Evolutionary conservation across 2,888 invertebrate genomes (phyloP).

Genomic region (Cantharis lateralis): DNA sequence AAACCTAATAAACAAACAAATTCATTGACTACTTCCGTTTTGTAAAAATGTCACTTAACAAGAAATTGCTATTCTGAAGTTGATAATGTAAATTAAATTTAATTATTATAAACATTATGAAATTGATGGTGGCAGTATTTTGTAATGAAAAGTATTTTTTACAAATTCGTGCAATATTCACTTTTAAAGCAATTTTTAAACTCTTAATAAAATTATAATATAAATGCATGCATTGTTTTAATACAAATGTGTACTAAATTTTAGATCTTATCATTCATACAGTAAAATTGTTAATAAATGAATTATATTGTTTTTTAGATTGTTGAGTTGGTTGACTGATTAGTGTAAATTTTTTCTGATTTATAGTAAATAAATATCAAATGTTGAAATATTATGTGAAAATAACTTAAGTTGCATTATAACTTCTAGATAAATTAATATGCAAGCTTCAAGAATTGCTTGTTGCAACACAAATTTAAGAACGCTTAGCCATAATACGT

Average conservation of each 20-base stretch:
- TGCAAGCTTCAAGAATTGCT: too few relatives aligned
- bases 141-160: not conserved
- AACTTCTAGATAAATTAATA: too few relatives aligned
- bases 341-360: not conserved
- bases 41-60: not conserved
- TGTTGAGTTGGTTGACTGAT: not conserved
- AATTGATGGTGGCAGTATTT: not conserved
- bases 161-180: not conserved
- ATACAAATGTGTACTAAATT: not conserved
- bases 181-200: not conserved
- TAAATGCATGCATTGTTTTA: not conserved
- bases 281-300: not conserved
- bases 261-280: not conserved
- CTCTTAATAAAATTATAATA: not conserved
- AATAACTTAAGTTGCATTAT: too few relatives aligned
- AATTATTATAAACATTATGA: not conserved
- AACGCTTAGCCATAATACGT: too few relatives aligned
- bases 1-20: not conserved
- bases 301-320: not conserved
- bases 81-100: not conserved
- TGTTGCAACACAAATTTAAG: too few relatives aligned
- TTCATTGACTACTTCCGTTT: not conserved
- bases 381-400: not conserved
- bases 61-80: not conserved
- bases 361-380: not conserved